These are phyloP conservation scores for Eurytoma adleriae DNA, from an alignment of 2,888 invertebrate species.

Conservation along the genomic window DNA sequence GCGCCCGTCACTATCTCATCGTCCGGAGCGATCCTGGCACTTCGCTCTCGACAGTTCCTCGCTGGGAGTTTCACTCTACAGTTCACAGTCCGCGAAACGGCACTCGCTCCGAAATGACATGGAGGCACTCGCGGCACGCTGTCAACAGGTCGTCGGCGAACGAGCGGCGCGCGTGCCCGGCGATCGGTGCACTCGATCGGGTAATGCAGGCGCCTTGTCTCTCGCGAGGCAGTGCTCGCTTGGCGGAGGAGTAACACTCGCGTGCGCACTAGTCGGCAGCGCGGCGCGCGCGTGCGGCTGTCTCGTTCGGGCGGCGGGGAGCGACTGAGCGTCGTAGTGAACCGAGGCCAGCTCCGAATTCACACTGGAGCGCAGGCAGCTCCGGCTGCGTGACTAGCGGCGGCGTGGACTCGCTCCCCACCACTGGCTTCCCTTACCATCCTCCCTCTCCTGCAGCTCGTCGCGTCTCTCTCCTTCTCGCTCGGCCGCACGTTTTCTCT, in stretches of 20 bases:
- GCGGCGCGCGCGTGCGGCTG: constrained; percentile 37
- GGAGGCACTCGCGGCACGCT: constrained; percentile 9
- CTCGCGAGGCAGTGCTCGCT: no score
- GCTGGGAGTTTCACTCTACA: no score
- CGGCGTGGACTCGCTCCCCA: constrained; percentile 14
- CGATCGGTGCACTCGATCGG: no score
- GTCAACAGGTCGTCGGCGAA: not conserved
- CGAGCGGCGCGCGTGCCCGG: not conserved
- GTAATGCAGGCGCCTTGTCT: no score
- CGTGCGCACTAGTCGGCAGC: no score
- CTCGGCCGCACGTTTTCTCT: not conserved
- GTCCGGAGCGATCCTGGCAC: constrained; percentile 50
- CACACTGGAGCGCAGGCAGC: constrained; percentile 41
- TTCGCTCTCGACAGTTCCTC: not conserved
- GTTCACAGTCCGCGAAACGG: not conserved
- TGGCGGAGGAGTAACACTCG: no score
- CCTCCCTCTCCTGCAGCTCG: not conserved
- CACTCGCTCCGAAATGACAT: constrained; percentile 26
- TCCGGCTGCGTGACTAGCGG: constrained; percentile 43
- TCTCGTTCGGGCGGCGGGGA: constrained; percentile 49
- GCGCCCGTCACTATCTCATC: constrained; percentile 71
- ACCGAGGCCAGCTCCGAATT: constrained; percentile 49
- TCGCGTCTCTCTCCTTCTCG: not conserved
- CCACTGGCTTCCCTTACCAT: not conserved
- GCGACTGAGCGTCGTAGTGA: constrained; percentile 49